Conservation (phyloP, 2,113 vertebrate genomes). For the Axis porcinus region DNA sequence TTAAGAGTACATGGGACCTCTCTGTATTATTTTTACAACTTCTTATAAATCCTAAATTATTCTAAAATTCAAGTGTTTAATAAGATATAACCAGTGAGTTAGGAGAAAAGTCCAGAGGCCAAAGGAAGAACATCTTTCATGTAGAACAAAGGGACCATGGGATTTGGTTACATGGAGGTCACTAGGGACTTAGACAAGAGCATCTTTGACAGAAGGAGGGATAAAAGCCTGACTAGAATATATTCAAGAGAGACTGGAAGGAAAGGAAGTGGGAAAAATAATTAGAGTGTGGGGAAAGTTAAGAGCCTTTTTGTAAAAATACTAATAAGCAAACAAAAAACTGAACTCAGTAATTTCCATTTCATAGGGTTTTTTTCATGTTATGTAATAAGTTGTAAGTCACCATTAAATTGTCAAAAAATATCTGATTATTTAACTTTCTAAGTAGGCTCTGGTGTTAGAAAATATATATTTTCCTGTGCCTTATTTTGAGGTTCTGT, state of each 20-base stretch:
- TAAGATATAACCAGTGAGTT: not conserved
- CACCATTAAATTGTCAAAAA: conserved; percentile 24
- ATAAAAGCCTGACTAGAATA: not conserved
- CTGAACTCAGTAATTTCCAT: not conserved
- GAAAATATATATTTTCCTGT: conserved; percentile 37
- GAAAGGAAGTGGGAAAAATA: not conserved
- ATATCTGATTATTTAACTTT: conserved; percentile 25
- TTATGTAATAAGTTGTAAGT: conserved; percentile 31
- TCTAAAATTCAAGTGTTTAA: not conserved
- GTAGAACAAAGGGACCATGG: not conserved
- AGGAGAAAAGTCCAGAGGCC: conserved; percentile 2
- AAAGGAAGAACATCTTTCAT: not conserved
- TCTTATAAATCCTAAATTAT: not conserved
- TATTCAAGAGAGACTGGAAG: not conserved
- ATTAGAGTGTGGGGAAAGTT: not conserved
- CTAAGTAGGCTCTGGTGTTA: not conserved
- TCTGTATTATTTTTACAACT: not conserved
- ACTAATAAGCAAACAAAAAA: not conserved
- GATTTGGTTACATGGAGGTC: conserved; percentile 1
- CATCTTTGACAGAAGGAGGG: not conserved
- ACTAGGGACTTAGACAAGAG: not conserved
- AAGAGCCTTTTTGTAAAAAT: conserved; percentile 6
- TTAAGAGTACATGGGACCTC: not conserved
- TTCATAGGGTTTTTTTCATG: not conserved
- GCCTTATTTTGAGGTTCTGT: conserved; percentile 55